phyloP scores from a whole-genome alignment of 2,888 invertebrate species.

The Pandemis corylana region DNA sequence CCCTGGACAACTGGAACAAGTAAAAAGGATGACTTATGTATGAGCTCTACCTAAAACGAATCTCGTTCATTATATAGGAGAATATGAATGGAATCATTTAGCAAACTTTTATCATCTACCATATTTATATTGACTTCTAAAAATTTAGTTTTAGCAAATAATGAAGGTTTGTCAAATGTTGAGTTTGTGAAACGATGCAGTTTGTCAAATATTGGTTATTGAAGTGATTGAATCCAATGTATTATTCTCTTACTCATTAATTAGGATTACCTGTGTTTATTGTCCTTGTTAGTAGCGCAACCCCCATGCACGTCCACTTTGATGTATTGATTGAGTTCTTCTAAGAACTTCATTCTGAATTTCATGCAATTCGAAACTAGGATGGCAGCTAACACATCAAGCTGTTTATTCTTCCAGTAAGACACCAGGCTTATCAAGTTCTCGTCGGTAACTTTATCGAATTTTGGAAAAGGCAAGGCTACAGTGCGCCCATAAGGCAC shows the following conservation, averaged over 20 bases:
- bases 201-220: no score
- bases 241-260: no score
- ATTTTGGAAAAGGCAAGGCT: slow-evolving; percentile 50
- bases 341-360: slow-evolving; percentile 81
- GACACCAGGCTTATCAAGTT: slow-evolving; percentile 59
- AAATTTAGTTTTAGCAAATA: no score
- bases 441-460: slow-evolving; percentile 37
- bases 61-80: no score
- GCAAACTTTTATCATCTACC: no score
- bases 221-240: no score
- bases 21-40: slow-evolving; percentile 1
- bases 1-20: slow-evolving; percentile 85
- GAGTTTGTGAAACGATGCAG: no score
- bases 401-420: slow-evolving; percentile 72
- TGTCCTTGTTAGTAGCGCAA: slow-evolving; percentile 71
- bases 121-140: no score
- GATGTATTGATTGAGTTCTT: slow-evolving; percentile 84
- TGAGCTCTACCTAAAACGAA: no score
- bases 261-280: slow-evolving; percentile 4
- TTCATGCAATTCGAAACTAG: slow-evolving; percentile 86
- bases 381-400: slow-evolving; percentile 78
- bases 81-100: no score
- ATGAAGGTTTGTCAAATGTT: no score
- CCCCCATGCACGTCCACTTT: slow-evolving; percentile 84
- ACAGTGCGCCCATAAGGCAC: slow-evolving; percentile 87